Evolutionary conservation across 2,797 vertebrate genomes (phyloP).

Genomic region (Fistularia tabacaria): DNA sequence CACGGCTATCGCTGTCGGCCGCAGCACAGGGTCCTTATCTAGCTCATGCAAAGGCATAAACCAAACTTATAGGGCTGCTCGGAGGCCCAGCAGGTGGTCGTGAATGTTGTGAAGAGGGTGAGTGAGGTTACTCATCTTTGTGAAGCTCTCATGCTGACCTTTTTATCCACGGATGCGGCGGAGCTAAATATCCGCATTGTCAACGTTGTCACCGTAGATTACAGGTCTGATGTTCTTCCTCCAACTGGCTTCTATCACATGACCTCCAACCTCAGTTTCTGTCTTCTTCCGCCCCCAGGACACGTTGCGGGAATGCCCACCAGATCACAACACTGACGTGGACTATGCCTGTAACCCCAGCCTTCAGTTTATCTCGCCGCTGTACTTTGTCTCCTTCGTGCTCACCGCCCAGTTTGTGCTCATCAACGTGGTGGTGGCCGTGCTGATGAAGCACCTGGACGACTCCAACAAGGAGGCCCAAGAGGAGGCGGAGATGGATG

Average conservation of each 20-base stretch:
- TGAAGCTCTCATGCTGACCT: too few relatives aligned
- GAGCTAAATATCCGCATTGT: too few relatives aligned
- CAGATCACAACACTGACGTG: conserved; percentile 66
- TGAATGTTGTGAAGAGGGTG: too few relatives aligned
- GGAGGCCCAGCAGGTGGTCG: too few relatives aligned
- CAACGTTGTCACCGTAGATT: too few relatives aligned
- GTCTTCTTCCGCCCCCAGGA: conserved; percentile 71
- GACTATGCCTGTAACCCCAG: conserved; percentile 95
- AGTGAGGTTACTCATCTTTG: too few relatives aligned
- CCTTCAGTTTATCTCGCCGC: conserved; percentile 96
- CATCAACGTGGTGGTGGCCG: conserved; percentile 98
- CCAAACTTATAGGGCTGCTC: too few relatives aligned
- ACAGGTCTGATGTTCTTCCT: conserved; percentile 4
- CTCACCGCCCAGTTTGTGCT: conserved; percentile 99
- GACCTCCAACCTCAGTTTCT: conserved; percentile 1
- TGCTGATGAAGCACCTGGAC: conserved; percentile 98
- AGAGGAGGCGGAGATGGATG: conserved; percentile 98
- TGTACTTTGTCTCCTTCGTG: conserved; percentile 99
- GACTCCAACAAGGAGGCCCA: conserved; percentile 99
- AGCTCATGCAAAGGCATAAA: too few relatives aligned
- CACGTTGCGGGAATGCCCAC: conserved; percentile 91
- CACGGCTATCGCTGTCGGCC: too few relatives aligned
- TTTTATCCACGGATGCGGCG: too few relatives aligned
- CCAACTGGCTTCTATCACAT: neutral
- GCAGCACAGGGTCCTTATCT: too few relatives aligned